A percentile compares a stretch with the other conserved stretches of the same genome.
phyloP scores from a whole-genome alignment of 2,888 invertebrate species.

The Pomacea canaliculata region DNA sequence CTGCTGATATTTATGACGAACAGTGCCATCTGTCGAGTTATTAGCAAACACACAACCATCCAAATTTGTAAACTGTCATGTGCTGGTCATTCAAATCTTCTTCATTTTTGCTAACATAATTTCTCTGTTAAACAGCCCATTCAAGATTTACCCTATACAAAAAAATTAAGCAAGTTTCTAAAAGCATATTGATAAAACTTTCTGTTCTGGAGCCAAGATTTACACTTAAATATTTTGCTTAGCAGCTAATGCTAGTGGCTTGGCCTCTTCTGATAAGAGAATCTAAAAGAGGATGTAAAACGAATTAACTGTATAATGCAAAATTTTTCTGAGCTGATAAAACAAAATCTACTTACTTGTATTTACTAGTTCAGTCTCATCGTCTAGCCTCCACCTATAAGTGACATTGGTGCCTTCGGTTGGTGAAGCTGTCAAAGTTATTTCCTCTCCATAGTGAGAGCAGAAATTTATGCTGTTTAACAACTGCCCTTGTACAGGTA shows the following conservation, averaged over 20 bases:
- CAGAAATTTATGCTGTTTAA: conserved; percentile 30
- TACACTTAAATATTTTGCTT: no score
- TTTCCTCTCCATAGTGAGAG: conserved; percentile 44
- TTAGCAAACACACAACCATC: no score
- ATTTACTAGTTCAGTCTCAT: conserved; percentile 49
- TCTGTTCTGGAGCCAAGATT: no score
- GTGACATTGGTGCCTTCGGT: conserved; percentile 60
- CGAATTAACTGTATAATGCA: no score
- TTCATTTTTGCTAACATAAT: neutral
- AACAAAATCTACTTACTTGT: conserved; percentile 31
- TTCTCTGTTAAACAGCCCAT: neutral
- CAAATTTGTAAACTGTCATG: no score
- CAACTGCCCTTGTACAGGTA: conserved; percentile 44
- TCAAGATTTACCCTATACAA: neutral
- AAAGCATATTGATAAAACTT: no score
- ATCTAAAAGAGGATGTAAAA: no score
- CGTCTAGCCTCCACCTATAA: conserved; percentile 64
- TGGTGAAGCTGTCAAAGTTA: conserved; percentile 45
- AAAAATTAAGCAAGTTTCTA: neutral
- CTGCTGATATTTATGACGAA: conserved; percentile 11
- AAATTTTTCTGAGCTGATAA: no score
- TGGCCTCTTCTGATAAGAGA: no score
- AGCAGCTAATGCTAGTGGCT: no score
- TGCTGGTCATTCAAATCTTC: neutral
- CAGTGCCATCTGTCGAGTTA: neutral